phyloP scores from a whole-genome alignment of 37 sponge, comb jelly and placozoan species.

The Spongilla lacustris region DNA sequence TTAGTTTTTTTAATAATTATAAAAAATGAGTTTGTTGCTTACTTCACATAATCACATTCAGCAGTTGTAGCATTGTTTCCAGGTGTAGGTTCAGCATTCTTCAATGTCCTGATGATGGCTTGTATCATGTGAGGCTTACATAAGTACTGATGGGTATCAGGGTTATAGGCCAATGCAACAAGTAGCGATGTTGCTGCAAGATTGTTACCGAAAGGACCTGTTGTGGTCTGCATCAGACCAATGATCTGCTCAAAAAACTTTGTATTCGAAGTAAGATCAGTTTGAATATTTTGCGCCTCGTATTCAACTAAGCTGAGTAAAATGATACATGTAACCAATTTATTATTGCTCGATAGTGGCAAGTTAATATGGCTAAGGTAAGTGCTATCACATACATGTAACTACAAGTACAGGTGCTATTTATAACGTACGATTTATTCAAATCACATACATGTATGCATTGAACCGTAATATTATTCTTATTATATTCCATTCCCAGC shows the following conservation, averaged over 20 bases:
- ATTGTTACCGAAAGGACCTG: slow-evolving; percentile 23
- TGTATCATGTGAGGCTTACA: slow-evolving; percentile 10
- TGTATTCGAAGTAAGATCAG: slow-evolving; percentile 27
- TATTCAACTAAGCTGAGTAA: neutral
- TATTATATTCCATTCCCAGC: too few relatives aligned
- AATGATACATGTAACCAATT: too few relatives aligned
- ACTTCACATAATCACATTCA: slow-evolving; percentile 7
- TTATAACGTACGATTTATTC: too few relatives aligned
- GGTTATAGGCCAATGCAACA: slow-evolving; percentile 11
- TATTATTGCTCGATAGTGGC: too few relatives aligned
- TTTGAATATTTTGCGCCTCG: slow-evolving; percentile 46
- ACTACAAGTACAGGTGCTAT: too few relatives aligned
- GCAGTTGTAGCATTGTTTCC: neutral
- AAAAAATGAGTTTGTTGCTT: neutral
- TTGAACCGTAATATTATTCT: too few relatives aligned
- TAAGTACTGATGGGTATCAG: slow-evolving; percentile 42
- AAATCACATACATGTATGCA: too few relatives aligned
- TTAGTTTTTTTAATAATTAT: too few relatives aligned
- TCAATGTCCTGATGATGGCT: slow-evolving; percentile 8
- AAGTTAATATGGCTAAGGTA: too few relatives aligned
- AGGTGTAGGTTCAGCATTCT: neutral
- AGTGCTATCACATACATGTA: too few relatives aligned
- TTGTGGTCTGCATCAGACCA: slow-evolving; percentile 6
- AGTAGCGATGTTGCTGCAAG: slow-evolving; percentile 6
- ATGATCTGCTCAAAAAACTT: slow-evolving; percentile 24